These are phyloP conservation scores for Harpagifer antarcticus DNA, from an alignment of 2,797 vertebrate genomes.

Conservation along the genomic window DNA sequence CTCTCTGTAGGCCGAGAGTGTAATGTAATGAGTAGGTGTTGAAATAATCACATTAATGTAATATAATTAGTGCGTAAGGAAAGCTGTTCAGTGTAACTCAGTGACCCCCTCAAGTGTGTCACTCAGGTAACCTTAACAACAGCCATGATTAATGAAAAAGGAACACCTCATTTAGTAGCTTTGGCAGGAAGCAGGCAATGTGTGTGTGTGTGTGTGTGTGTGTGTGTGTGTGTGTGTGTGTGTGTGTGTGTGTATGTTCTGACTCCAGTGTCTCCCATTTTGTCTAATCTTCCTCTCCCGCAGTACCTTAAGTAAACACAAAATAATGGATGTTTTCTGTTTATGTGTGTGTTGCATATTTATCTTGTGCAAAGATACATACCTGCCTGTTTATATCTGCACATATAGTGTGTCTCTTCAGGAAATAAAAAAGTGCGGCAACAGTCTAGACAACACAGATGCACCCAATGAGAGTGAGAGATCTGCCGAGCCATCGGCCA, in stretches of 20 bases:
- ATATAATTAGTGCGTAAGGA: slow-evolving; percentile 54
- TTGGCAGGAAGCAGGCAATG: slow-evolving; percentile 50
- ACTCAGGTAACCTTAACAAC: slow-evolving; percentile 67
- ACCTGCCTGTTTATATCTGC: background rate
- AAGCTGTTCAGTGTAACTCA: slow-evolving; percentile 71
- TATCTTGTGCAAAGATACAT: background rate
- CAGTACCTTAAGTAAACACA: slow-evolving; percentile 57
- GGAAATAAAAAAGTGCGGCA: slow-evolving; percentile 18
- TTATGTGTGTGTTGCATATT: background rate
- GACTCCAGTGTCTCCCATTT: slow-evolving; percentile 39
- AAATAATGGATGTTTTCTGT: background rate
- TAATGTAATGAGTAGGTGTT: slow-evolving; percentile 71
- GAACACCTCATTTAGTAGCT: slow-evolving; percentile 67
- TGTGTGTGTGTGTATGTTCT: slow-evolving; percentile 18
- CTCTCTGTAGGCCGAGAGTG: slow-evolving; percentile 15
- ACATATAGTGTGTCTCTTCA: background rate
- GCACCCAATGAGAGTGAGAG: slow-evolving; percentile 55
- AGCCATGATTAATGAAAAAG: slow-evolving; percentile 76
- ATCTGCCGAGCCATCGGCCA: slow-evolving; percentile 58
- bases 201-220: slow-evolving; percentile 18
- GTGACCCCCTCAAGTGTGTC: slow-evolving; percentile 26
- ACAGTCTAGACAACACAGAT: slow-evolving; percentile 64
- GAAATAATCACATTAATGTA: slow-evolving; percentile 71
- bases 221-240: background rate
- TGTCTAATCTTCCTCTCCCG: slow-evolving; percentile 45